Conservation (phyloP, 2,888 invertebrate genomes). For the Tetragonula carbonaria region DNA sequence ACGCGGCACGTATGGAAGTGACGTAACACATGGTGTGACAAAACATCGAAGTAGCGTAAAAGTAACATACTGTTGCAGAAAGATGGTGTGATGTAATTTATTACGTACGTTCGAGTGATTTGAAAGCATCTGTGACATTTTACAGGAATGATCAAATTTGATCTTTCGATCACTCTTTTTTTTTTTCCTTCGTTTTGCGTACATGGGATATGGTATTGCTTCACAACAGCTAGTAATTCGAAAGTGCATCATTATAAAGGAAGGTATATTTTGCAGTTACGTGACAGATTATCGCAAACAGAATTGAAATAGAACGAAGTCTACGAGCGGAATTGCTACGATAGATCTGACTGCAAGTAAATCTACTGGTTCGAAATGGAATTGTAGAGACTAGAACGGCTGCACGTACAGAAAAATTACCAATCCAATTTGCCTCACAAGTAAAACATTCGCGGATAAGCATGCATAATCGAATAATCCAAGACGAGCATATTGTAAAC, state of each 20-base stretch:
- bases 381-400: neutral
- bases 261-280: neutral
- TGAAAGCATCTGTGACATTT: neutral
- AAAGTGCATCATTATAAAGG: neutral
- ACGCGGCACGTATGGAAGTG: no score
- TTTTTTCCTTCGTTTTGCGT: neutral
- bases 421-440: neutral
- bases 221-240: neutral
- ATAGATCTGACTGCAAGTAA: neutral
- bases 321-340: neutral
- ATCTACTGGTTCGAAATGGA: neutral
- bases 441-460: neutral
- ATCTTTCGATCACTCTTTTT: neutral
- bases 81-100: no score
- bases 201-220: neutral
- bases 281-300: neutral
- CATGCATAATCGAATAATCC: neutral
- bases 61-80: no score
- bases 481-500: neutral
- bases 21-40: no score
- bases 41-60: no score
- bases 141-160: neutral
- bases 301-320: neutral
- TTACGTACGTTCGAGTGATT: no score
- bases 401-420: neutral